A percentile compares a stretch with the other conserved stretches of the same genome.
phyloP scores from a whole-genome alignment of 1,140 invertebrate species.

The Ceratina calcarata region DNA sequence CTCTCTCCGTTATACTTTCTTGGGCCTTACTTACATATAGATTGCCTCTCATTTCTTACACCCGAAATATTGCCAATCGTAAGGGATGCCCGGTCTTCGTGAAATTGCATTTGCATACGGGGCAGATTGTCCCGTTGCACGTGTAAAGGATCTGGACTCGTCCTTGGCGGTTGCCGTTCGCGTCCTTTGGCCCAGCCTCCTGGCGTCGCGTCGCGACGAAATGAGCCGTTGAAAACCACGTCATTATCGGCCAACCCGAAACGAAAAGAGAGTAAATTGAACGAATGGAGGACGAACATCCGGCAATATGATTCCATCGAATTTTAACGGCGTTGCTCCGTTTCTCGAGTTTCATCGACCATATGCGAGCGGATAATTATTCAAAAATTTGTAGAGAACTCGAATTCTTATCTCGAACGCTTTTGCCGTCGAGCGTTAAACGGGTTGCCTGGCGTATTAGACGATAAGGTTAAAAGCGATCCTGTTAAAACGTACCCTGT shows the following conservation, averaged over 20 bases:
- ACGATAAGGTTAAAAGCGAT: constrained; percentile 65
- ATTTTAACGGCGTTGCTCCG: not conserved
- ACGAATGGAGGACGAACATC: not conserved
- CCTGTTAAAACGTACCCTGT: constrained; percentile 41
- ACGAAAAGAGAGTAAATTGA: constrained; percentile 4
- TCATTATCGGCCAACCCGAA: constrained; percentile 41
- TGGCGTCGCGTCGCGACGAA: not conserved
- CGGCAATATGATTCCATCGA: constrained; percentile 18
- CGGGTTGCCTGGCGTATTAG: constrained; percentile 51
- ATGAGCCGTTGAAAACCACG: constrained; percentile 46
- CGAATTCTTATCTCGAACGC: constrained; percentile 44
- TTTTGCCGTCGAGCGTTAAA: constrained; percentile 52
- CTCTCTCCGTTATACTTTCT: constrained; percentile 23
- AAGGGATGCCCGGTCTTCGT: constrained; percentile 41
- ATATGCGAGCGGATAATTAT: constrained; percentile 46
- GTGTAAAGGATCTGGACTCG: constrained; percentile 53
- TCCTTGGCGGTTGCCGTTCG: constrained; percentile 47
- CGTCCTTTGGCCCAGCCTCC: constrained; percentile 40
- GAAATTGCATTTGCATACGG: constrained; percentile 72
- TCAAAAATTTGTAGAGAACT: constrained; percentile 52
- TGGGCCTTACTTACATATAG: constrained; percentile 72
- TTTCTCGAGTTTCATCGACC: not conserved
- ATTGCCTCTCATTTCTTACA: constrained; percentile 68
- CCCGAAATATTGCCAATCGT: constrained; percentile 70
- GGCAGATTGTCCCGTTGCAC: constrained; percentile 63